Evolutionary conservation across 2,113 vertebrate species (phyloP).

Genomic region (Narcine bancroftii): DNA sequence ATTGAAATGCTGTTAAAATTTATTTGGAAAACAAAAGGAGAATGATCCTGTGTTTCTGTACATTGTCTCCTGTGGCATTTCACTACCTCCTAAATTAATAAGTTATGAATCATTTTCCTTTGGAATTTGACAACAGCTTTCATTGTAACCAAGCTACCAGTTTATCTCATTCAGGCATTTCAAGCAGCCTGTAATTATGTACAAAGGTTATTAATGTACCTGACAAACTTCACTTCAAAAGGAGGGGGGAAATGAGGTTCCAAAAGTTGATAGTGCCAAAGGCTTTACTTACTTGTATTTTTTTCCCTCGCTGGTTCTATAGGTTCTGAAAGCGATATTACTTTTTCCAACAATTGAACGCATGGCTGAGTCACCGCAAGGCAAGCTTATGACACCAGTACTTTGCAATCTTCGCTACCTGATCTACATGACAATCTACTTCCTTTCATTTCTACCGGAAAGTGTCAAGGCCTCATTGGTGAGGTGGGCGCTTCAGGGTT

Average conservation of each 20-base stretch:
- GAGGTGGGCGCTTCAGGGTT: constrained; percentile 49
- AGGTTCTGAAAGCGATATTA: constrained; percentile 78
- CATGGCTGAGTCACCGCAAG: constrained; percentile 75
- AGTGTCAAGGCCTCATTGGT: constrained; percentile 60
- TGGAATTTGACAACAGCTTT: constrained; percentile 36
- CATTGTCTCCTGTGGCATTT: constrained; percentile 43
- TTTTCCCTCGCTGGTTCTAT: constrained; percentile 38
- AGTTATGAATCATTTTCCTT: constrained; percentile 33
- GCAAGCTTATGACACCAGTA: constrained; percentile 74
- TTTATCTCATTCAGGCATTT: not conserved
- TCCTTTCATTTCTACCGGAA: constrained; percentile 74
- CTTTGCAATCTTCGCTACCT: constrained; percentile 75
- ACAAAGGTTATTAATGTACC: fast-evolving
- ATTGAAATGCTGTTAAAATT: not conserved
- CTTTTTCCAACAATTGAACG: constrained; percentile 92
- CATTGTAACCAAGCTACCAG: constrained; percentile 30
- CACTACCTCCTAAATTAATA: not conserved
- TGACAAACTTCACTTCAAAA: not conserved
- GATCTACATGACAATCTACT: constrained; percentile 68
- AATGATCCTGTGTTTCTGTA: constrained; percentile 15
- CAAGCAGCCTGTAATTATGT: fast-evolving
- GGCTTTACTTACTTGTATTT: constrained; percentile 12
- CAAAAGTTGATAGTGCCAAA: not conserved
- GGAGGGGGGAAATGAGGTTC: not conserved
- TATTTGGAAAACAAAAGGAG: not conserved